These are phyloP conservation scores for Emydoidea blandingii DNA, from an alignment of 2,797 vertebrate genomes.

Conservation along the genomic window DNA sequence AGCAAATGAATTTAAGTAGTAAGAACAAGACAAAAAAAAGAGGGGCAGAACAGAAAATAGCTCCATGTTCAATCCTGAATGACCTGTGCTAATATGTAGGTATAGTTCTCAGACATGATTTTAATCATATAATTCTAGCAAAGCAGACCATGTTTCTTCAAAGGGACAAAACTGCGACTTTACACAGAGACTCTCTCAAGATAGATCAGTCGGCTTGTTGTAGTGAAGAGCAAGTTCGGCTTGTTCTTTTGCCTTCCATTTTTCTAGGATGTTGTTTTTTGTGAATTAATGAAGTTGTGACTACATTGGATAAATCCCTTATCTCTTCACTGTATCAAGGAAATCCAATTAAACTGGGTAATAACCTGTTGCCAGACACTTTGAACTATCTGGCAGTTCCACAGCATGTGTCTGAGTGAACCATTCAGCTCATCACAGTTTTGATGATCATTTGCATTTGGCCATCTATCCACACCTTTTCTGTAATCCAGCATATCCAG, in stretches of 20 bases:
- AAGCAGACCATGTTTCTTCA: not conserved
- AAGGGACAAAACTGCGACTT: not conserved
- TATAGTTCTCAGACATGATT: not conserved
- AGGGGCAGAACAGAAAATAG: not conserved
- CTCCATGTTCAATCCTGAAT: not conserved
- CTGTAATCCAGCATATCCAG: not conserved
- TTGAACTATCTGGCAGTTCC: not conserved
- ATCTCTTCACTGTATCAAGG: not conserved
- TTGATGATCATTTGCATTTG: not conserved
- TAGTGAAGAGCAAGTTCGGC: not conserved
- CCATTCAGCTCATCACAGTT: not conserved
- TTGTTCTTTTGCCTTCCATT: not conserved
- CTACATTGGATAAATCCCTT: fast-evolving
- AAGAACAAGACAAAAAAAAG: not conserved
- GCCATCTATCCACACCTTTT: not conserved
- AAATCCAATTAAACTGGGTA: not conserved
- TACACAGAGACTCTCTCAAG: not conserved
- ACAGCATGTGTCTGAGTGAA: constrained; percentile 1
- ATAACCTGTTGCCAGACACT: not conserved
- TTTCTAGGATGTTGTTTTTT: not conserved
- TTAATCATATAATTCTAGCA: not conserved
- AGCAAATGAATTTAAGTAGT: not conserved
- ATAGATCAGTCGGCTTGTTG: not conserved
- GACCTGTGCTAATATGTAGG: not conserved
- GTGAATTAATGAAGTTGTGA: not conserved